Percentiles rank a stretch among this genome's conserved stretches.
These are phyloP conservation scores for Sarcophaga variegata DNA, from an alignment of 2,888 invertebrate genomes.

Conservation along the genomic window DNA sequence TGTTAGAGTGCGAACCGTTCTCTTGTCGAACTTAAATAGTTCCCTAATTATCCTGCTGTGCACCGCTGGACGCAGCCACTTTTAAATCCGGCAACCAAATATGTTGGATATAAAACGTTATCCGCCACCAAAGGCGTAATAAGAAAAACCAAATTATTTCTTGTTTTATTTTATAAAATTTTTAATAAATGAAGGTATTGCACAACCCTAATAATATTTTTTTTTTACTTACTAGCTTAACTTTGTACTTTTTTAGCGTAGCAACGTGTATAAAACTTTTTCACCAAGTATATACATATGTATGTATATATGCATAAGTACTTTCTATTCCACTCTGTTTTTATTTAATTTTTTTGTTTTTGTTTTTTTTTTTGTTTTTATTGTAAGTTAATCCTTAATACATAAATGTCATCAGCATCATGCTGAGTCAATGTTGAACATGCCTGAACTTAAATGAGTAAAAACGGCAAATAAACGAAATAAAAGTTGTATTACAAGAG, in stretches of 20 bases:
- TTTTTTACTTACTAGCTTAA: not conserved
- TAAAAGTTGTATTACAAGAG: not conserved
- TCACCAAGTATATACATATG: not conserved
- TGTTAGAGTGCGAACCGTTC: too few species aligned
- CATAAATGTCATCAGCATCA: slow-evolving; percentile 60
- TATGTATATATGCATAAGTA: slow-evolving; percentile 21
- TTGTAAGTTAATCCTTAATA: slow-evolving; percentile 66
- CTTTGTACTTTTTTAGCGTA: not conserved
- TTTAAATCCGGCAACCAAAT: too few species aligned
- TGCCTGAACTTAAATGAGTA: slow-evolving; percentile 12
- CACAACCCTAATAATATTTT: not conserved
- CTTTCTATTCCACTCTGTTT: slow-evolving; percentile 8
- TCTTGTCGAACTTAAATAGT: too few species aligned
- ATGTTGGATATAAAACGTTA: too few species aligned
- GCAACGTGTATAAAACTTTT: not conserved
- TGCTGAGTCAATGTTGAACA: slow-evolving; percentile 45
- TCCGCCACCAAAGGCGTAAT: too few species aligned
- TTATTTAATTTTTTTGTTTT: too few species aligned
- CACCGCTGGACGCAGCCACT: too few species aligned
- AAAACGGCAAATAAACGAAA: not conserved
- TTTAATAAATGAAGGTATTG: not conserved
- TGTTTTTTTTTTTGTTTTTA: too few species aligned
- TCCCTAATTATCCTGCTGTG: too few species aligned
- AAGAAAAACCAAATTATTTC: too few species aligned
- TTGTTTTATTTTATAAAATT: too few species aligned